Conservation (phyloP, 2,797 vertebrate species). For the Rallus crepitans region DNA sequence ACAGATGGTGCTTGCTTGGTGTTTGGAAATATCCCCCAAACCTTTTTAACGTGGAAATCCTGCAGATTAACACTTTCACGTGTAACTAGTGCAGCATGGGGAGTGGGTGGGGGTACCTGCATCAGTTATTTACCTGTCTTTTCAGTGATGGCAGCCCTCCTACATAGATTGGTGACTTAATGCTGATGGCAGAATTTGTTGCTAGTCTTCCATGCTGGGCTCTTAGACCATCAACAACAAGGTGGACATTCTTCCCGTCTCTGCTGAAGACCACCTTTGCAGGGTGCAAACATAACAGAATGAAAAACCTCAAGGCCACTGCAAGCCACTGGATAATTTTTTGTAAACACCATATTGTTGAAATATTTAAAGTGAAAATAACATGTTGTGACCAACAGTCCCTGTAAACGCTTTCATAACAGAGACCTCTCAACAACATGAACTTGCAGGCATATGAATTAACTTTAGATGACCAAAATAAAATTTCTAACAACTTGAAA, state of each 20-base stretch:
- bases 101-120: neutral
- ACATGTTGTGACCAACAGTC: neutral
- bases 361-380: neutral
- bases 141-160: constrained; percentile 81
- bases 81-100: neutral
- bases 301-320: neutral
- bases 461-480: neutral
- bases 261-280: constrained; percentile 86
- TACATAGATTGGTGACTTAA: constrained; percentile 81
- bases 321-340: neutral
- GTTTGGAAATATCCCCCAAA: neutral
- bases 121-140: constrained; percentile 69
- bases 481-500: neutral
- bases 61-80: neutral
- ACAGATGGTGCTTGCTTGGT: neutral
- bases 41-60: neutral
- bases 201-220: constrained; percentile 82
- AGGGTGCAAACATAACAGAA: constrained; percentile 1
- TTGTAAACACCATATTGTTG: neutral
- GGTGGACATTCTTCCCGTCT: constrained; percentile 79
- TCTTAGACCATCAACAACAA: constrained; percentile 90
- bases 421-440: neutral
- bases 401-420: neutral
- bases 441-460: neutral
- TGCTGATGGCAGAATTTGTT: constrained; percentile 74